Evolutionary conservation across 2,888 invertebrate genomes (phyloP).

Genomic region (Neocrepidodera transversa): DNA sequence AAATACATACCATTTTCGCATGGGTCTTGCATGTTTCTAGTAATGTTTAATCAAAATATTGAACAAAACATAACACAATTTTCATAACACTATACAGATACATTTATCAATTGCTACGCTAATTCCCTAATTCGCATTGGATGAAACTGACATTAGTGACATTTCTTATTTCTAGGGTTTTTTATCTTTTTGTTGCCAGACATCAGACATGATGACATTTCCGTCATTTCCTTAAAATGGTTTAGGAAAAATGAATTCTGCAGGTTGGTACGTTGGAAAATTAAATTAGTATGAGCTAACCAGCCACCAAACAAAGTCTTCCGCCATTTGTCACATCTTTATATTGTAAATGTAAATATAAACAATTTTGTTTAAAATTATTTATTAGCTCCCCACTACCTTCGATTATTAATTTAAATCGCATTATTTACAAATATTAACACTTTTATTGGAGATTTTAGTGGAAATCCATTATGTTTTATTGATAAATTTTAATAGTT

Average conservation of each 20-base stretch:
- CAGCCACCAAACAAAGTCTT: no score
- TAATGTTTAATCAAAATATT: constrained; percentile 13
- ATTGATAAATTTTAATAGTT: neutral
- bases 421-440: neutral
- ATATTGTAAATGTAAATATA: constrained; percentile 1
- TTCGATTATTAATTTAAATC: neutral
- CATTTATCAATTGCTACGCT: no score
- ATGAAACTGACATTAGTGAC: no score
- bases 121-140: no score
- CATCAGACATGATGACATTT: no score
- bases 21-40: constrained; percentile 21
- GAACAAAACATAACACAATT: constrained; percentile 7
- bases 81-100: constrained; percentile 5
- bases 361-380: neutral
- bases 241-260: no score
- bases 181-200: no score
- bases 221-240: no score
- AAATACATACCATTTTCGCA: constrained; percentile 20
- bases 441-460: neutral
- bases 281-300: no score
- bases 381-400: neutral
- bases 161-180: no score
- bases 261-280: no score
- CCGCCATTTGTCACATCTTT: neutral
- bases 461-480: neutral